phyloP scores from a whole-genome alignment of 1,140 invertebrate genomes.

The Anagrus nilaparvatae region DNA sequence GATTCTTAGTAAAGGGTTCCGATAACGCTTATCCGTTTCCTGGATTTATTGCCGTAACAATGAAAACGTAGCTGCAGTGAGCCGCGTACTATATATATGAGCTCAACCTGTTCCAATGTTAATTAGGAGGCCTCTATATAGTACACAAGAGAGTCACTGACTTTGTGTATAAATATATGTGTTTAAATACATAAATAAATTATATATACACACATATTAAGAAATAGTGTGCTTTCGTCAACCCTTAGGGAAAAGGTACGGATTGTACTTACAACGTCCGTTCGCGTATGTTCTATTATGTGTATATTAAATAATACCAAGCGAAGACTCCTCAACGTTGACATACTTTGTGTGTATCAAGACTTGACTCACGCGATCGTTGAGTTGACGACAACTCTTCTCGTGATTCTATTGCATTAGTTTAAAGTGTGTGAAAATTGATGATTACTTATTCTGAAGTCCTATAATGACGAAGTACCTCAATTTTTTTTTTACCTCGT shows the following conservation, averaged over 20 bases:
- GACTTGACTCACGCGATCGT: conserved; percentile 25
- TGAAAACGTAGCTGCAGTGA: conserved; percentile 28
- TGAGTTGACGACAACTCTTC: conserved; percentile 12
- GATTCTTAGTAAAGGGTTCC: conserved; percentile 29
- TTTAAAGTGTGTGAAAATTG: no score
- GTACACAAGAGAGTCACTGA: conserved; percentile 16
- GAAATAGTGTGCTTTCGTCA: no score
- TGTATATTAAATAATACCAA: no score
- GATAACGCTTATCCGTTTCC: conserved; percentile 39
- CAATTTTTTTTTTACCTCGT: no score
- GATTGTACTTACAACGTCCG: conserved; percentile 30
- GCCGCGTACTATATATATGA: conserved; percentile 17
- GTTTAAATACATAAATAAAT: no score
- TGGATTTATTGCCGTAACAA: conserved; percentile 38
- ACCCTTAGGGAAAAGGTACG: conserved; percentile 14
- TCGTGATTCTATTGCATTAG: no score
- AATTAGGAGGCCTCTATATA: conserved; percentile 28
- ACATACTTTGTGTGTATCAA: conserved; percentile 31
- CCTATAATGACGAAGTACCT: no score
- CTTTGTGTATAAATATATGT: no score
- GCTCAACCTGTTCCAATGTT: conserved; percentile 34
- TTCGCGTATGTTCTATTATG: conserved; percentile 16
- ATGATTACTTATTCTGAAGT: no score
- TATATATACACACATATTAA: no score
- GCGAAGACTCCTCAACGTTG: conserved; percentile 34